Conservation (phyloP, 2,113 vertebrate species). For the Sorex fumeus region DNA sequence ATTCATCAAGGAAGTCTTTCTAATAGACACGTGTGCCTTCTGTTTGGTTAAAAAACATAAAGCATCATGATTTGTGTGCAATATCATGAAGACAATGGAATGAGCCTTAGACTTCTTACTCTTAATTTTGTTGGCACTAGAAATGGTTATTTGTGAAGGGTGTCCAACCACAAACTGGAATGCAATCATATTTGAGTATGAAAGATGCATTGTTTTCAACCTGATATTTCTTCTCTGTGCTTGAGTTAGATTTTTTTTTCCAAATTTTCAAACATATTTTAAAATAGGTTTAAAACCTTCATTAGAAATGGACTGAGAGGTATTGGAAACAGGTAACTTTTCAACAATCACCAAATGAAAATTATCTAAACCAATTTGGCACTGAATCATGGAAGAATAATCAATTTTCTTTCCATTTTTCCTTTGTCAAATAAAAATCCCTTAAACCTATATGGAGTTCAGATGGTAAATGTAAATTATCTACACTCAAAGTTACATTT, state of each 20-base stretch:
- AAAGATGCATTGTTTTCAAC: neutral
- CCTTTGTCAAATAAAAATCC: neutral
- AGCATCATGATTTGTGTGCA: neutral
- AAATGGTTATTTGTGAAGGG: neutral
- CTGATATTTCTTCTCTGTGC: neutral
- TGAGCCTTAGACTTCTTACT: neutral
- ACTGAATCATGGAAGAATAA: neutral
- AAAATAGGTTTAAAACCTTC: neutral
- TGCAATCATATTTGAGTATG: neutral
- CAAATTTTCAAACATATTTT: neutral
- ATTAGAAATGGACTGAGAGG: neutral
- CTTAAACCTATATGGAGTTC: neutral
- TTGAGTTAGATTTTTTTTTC: neutral
- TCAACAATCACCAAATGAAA: neutral
- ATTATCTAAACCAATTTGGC: neutral
- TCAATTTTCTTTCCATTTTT: neutral
- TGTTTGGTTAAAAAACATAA: neutral
- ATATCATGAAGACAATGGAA: neutral
- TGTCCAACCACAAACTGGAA: neutral
- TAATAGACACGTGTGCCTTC: slow-evolving; percentile 50
- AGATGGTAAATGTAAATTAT: neutral
- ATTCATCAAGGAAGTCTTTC: slow-evolving; percentile 17
- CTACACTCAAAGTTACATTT: no score
- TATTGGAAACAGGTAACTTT: neutral
- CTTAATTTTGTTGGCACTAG: neutral